Percentiles rank a stretch among this genome's conserved stretches.
Evolutionary conservation across 2,888 invertebrate species (phyloP).

Genomic region (Archips crataeganus): DNA sequence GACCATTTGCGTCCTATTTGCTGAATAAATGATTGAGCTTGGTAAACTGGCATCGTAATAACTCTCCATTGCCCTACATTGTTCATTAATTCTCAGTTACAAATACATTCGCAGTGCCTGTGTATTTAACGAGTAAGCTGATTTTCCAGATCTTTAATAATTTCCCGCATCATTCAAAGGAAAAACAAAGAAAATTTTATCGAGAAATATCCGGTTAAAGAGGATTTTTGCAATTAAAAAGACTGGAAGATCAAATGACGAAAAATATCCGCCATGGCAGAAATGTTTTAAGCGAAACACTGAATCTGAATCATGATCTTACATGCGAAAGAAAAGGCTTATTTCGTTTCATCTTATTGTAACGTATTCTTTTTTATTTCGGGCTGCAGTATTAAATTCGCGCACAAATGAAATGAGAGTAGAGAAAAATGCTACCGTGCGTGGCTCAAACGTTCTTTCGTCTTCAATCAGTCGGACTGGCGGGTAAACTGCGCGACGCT

Average conservation of each 20-base stretch:
- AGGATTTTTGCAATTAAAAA: constrained; percentile 80
- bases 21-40: constrained; percentile 31
- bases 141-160: constrained; percentile 57
- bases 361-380: constrained; percentile 39
- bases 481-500: constrained; percentile 54
- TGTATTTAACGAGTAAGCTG: constrained; percentile 39
- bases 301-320: constrained; percentile 28
- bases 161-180: constrained; percentile 57
- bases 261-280: constrained; percentile 52
- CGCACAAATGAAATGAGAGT: constrained; percentile 35
- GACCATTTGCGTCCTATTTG: constrained; percentile 31
- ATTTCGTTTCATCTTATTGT: constrained; percentile 38
- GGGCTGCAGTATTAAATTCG: constrained; percentile 35
- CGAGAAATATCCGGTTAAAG: constrained; percentile 67
- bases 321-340: constrained; percentile 28
- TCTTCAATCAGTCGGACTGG: constrained; percentile 58
- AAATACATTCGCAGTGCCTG: neutral
- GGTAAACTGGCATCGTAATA: constrained; percentile 11
- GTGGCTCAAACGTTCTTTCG: constrained; percentile 48
- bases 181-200: constrained; percentile 66
- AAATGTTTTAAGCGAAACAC: constrained; percentile 27
- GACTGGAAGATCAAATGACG: constrained; percentile 59
- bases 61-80: constrained; percentile 16
- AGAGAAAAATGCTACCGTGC: constrained; percentile 33
- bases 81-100: constrained; percentile 27